These are phyloP conservation scores for Hephaestus fuliginosus DNA, from an alignment of 2,797 vertebrate species.

Conservation along the genomic window DNA sequence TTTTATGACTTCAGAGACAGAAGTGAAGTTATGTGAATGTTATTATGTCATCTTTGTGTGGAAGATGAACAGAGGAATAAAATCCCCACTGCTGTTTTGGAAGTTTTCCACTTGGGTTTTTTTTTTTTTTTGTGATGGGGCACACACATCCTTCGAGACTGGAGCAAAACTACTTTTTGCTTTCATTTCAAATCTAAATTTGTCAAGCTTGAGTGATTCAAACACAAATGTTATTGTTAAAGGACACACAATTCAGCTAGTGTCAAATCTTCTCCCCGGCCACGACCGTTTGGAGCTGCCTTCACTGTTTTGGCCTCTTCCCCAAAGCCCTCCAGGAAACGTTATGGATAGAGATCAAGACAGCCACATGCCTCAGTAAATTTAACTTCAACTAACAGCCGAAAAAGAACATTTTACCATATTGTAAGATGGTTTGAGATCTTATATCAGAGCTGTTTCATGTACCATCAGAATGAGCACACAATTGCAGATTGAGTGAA, in stretches of 20 bases:
- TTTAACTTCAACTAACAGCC: neutral
- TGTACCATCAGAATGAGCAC: too few species aligned
- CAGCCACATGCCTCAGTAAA: neutral
- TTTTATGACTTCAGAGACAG: conserved; percentile 1
- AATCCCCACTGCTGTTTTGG: neutral
- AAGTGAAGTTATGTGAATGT: neutral
- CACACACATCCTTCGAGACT: conserved; percentile 1
- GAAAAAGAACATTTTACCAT: neutral
- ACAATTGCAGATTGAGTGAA: too few species aligned
- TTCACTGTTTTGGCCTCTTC: neutral
- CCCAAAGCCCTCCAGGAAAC: neutral
- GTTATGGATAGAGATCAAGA: conserved; percentile 18
- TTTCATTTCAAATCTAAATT: conserved; percentile 5
- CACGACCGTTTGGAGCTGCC: neutral
- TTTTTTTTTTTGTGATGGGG: neutral
- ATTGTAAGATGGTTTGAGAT: neutral
- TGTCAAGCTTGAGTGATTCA: conserved; percentile 20
- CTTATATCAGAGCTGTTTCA: neutral
- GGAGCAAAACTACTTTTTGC: neutral
- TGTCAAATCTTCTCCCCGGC: neutral
- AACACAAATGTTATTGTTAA: conserved; percentile 36
- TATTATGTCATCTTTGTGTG: neutral
- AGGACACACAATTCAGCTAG: neutral
- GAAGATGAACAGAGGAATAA: neutral
- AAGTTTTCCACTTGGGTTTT: conserved; percentile 5